phyloP scores from a whole-genome alignment of 2,888 invertebrate species.

The Epiblema foenella region DNA sequence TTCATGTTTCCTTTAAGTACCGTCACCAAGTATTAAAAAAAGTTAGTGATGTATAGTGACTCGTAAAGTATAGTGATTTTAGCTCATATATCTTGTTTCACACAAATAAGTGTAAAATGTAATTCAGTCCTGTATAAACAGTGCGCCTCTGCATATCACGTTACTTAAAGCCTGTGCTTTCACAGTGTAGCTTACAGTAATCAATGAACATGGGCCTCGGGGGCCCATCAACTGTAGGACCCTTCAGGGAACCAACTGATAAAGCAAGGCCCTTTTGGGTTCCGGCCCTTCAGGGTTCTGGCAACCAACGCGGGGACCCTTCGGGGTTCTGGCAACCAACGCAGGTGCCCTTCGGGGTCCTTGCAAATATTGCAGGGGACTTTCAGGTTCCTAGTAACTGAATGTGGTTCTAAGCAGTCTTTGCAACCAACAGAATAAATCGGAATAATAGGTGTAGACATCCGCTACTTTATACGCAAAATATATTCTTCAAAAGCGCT shows the following conservation, averaged over 20 bases:
- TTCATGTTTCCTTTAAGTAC: too few species aligned
- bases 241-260: neutral
- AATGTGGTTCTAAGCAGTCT: too few species aligned
- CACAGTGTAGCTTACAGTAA: neutral
- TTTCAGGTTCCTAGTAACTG: too few species aligned
- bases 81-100: too few species aligned
- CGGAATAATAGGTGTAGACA: too few species aligned
- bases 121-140: neutral
- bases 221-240: neutral
- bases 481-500: too few species aligned
- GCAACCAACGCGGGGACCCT: neutral
- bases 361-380: neutral
- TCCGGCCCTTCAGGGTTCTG: neutral
- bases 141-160: neutral
- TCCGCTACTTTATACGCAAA: too few species aligned
- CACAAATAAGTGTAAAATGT: neutral
- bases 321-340: neutral
- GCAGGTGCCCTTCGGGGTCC: conserved; percentile 5
- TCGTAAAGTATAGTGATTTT: too few species aligned
- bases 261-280: neutral
- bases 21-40: neutral
- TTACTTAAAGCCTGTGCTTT: neutral
- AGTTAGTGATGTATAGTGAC: too few species aligned
- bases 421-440: too few species aligned
- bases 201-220: neutral